Evolutionary conservation across 2,888 invertebrate genomes (phyloP).

Genomic region (Schrankia costaestrigalis): DNA sequence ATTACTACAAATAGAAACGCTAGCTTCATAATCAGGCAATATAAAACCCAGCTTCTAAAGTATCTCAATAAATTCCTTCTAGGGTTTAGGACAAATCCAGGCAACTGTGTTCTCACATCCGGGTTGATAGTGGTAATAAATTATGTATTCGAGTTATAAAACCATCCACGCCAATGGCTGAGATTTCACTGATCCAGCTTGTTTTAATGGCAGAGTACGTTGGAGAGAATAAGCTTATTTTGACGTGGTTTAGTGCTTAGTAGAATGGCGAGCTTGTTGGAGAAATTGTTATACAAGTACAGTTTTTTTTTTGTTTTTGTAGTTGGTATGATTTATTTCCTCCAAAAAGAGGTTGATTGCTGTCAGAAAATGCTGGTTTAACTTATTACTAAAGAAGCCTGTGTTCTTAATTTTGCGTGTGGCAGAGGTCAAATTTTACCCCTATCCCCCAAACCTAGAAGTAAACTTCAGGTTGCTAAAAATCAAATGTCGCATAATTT

Average conservation of each 20-base stretch:
- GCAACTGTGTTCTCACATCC: constrained; percentile 31
- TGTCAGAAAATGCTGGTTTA: too few relatives aligned
- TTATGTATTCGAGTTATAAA: constrained; percentile 76
- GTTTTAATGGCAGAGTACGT: constrained; percentile 60
- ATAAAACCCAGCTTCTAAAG: background rate
- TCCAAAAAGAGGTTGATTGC: too few relatives aligned
- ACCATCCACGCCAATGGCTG: constrained; percentile 60
- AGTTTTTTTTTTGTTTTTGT: too few relatives aligned
- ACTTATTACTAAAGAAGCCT: too few relatives aligned
- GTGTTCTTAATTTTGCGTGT: too few relatives aligned
- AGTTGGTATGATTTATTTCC: too few relatives aligned
- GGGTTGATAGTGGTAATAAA: constrained; percentile 52
- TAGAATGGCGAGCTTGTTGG: constrained; percentile 4
- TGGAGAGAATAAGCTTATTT: constrained; percentile 41
- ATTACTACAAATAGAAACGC: too few relatives aligned
- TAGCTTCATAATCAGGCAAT: background rate
- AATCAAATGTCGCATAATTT: too few relatives aligned
- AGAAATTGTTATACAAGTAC: too few relatives aligned
- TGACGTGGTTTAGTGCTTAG: constrained; percentile 18
- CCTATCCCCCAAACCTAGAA: too few relatives aligned
- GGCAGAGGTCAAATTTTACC: too few relatives aligned
- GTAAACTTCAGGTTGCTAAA: too few relatives aligned
- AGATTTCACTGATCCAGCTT: constrained; percentile 65
- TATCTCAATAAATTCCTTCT: background rate
- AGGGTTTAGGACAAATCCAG: constrained; percentile 6